Percentiles rank a stretch among this genome's conserved stretches.
These are phyloP conservation scores for Gila orcuttii DNA, from an alignment of 2,113 vertebrate genomes.

Conservation along the genomic window DNA sequence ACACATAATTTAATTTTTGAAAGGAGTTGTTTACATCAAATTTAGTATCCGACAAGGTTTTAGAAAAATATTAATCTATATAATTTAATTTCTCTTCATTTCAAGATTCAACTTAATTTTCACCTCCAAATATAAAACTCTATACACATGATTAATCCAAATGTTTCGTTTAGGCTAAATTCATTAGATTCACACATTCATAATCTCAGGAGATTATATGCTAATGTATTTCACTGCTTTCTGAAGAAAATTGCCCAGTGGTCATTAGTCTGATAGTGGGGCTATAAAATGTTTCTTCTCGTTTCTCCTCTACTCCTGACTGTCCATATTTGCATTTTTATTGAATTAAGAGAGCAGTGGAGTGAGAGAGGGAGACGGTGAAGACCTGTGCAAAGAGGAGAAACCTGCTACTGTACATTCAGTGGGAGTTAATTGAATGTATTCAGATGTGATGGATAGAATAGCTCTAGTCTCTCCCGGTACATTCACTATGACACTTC, in stretches of 20 bases:
- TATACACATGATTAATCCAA: neutral
- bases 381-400: slow-evolving; percentile 51
- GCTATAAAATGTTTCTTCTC: slow-evolving; percentile 67
- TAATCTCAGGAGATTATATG: slow-evolving; percentile 77
- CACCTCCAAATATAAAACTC: neutral
- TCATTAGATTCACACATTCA: slow-evolving; percentile 67
- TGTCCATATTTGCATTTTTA: slow-evolving; percentile 82
- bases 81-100: no score
- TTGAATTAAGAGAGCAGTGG: slow-evolving; percentile 66
- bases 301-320: slow-evolving; percentile 62
- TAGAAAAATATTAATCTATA: neutral
- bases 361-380: slow-evolving; percentile 40
- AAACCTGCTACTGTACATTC: slow-evolving; percentile 56
- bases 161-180: neutral
- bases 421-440: slow-evolving; percentile 78
- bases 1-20: no score
- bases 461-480: slow-evolving; percentile 76
- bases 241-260: slow-evolving; percentile 73
- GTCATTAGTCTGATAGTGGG: slow-evolving; percentile 73
- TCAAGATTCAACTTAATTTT: neutral
- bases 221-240: slow-evolving; percentile 75
- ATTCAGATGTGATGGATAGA: slow-evolving; percentile 85
- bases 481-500: slow-evolving; percentile 74
- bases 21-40: neutral
- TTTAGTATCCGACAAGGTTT: neutral